Conservation (phyloP, 2,113 vertebrate genomes). For the Poeciliopsis retropinna region DNA sequence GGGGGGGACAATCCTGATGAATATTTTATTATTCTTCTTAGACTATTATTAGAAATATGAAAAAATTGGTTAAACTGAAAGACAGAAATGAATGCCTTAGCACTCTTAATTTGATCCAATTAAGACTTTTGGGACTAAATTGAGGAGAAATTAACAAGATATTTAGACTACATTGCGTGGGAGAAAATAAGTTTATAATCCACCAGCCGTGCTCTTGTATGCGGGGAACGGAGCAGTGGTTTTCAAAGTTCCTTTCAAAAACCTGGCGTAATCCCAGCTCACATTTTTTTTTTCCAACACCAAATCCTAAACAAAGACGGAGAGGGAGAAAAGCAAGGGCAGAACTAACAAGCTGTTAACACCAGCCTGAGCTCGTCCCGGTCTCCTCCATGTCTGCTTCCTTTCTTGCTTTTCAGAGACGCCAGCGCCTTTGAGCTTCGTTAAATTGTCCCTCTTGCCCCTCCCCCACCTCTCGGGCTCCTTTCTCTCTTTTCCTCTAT, state of each 20-base stretch:
- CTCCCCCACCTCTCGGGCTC: constrained; percentile 52
- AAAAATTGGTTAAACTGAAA: not conserved
- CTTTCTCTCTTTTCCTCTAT: constrained; percentile 40
- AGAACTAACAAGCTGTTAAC: constrained; percentile 70
- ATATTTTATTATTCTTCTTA: not conserved
- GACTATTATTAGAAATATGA: not conserved
- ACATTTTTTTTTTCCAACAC: constrained; percentile 46
- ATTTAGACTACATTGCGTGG: not conserved
- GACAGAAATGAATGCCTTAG: not conserved
- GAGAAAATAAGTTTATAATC: constrained; percentile 32
- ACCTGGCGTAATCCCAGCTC: constrained; percentile 43
- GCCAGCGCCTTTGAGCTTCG: constrained; percentile 73
- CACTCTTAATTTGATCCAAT: not conserved
- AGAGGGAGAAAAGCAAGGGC: constrained; percentile 49
- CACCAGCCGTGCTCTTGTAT: constrained; percentile 38
- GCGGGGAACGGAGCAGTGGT: constrained; percentile 21
- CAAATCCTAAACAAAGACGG: constrained; percentile 63
- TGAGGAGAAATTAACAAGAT: too few species aligned
- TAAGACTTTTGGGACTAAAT: not conserved
- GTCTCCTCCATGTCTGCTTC: constrained; percentile 61
- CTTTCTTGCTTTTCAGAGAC: constrained; percentile 68
- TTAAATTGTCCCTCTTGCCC: constrained; percentile 74
- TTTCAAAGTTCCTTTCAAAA: constrained; percentile 51
- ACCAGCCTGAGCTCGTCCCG: constrained; percentile 55
- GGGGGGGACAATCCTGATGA: not conserved